Conservation (phyloP, 1,140 invertebrate genomes). For the Chlorops oryzae region DNA sequence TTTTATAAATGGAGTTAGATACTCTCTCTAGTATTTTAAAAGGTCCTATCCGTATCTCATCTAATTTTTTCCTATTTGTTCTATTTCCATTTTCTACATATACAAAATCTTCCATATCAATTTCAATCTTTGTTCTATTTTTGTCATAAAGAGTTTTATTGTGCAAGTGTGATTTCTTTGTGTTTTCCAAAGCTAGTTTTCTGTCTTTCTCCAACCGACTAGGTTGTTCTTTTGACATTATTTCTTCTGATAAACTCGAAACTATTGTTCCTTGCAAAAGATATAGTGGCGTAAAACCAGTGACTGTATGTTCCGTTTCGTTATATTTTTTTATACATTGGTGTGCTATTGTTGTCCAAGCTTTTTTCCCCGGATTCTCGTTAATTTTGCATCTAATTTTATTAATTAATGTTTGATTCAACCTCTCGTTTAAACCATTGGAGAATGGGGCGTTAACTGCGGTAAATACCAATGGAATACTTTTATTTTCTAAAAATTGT, state of each 20-base stretch:
- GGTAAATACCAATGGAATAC: slow-evolving; percentile 34
- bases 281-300: slow-evolving; percentile 37
- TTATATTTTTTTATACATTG: slow-evolving; percentile 43
- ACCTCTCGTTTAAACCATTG: slow-evolving; percentile 39
- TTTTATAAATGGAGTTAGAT: no score
- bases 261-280: slow-evolving; percentile 33
- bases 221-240: slow-evolving; percentile 20
- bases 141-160: no score
- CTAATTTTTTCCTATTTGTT: slow-evolving; percentile 25
- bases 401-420: slow-evolving; percentile 37
- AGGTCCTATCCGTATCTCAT: slow-evolving; percentile 22
- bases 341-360: slow-evolving; percentile 43
- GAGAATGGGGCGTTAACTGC: slow-evolving; percentile 40
- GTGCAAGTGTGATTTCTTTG: slow-evolving; percentile 14
- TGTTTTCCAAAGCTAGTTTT: slow-evolving; percentile 24
- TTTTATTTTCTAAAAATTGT: slow-evolving; percentile 24
- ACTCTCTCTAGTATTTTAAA: no score
- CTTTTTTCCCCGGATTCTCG: slow-evolving; percentile 22
- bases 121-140: slow-evolving; percentile 15
- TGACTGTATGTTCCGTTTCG: slow-evolving; percentile 37
- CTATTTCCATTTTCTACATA: slow-evolving; percentile 27
- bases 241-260: slow-evolving; percentile 27
- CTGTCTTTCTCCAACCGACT: slow-evolving; percentile 15
- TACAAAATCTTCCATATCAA: slow-evolving; percentile 23
- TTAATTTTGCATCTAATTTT: slow-evolving; percentile 42